Base-by-base conservation (phyloP, 2,888 invertebrate species). In the Anodontia alba region DNA sequence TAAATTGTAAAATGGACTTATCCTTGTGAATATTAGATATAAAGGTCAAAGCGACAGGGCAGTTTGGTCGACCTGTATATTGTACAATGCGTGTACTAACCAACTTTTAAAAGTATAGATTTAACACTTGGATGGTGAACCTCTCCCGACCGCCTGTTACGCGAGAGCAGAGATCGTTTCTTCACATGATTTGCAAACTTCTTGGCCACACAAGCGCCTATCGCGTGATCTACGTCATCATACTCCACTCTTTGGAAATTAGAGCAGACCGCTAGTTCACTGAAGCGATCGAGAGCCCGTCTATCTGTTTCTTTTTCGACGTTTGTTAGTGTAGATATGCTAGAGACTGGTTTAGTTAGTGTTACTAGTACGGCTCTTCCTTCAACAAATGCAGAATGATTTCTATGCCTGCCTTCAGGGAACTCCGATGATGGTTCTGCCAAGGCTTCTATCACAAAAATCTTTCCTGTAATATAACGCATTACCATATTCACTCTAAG, bases 261-360 rank as follows among this genome's bases (percentile, higher is more conserved):
- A 8, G 88, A 76, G 73, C 89, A 89, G 3, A 83, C 84, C 0
- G 88, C 83, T 12, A 89, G 80, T 70, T 88, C 85, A 12, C 75
- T 62, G 1, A 89, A 71, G 15, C 87, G 72, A 12, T 70, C 46
- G 17, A 83, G 38, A 20, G 78, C 36, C 12, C 26, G 20, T 3
- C 33, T 31, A 15, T 78, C 57, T 0, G 54, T 70, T 57, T 76
- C 79, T 0, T 43, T 54, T 51, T 71, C 77, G 0, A 74, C 29
- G 15, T n/a, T 42, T 0, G 54, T 46, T 8, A 57, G n/a, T 1
- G 36, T 26, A 1, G 78, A 33, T 12, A 70, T 23, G 1, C 29
- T 26, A 7, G 72, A 49, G 0, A 70, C n/a, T 15, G 76, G 75
- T 66, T 73, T 76, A 2, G 84, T 83, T 1, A 90, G 33, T 17